Conservation (phyloP, 2,888 invertebrate genomes). For the Metacarcinus magister region DNA sequence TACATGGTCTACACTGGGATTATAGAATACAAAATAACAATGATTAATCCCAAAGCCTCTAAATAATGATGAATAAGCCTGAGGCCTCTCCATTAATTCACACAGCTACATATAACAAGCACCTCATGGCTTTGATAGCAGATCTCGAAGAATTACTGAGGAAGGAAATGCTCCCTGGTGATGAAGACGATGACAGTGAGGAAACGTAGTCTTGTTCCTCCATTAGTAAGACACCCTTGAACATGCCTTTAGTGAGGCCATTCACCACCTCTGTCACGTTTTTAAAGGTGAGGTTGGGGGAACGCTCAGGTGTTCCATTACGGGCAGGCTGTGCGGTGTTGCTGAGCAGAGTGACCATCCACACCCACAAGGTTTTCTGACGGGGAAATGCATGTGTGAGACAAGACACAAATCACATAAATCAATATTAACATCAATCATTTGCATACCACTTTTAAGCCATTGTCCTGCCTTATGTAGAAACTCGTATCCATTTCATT, state of each 20-base stretch:
- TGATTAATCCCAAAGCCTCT: neutral
- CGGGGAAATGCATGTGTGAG: neutral
- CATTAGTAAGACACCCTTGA: conserved; percentile 15
- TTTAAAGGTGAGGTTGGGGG: neutral
- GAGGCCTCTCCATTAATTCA: neutral
- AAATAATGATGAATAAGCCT: neutral
- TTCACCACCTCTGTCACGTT: neutral
- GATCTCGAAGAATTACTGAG: neutral
- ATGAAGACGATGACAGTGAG: neutral
- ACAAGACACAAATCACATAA: neutral
- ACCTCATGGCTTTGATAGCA: neutral
- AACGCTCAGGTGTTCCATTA: neutral
- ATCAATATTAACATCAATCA: neutral
- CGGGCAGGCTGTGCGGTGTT: neutral
- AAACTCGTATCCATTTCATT: neutral
- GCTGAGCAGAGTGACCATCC: neutral
- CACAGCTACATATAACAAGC: neutral
- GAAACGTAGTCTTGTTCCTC: neutral
- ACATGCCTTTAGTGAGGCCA: neutral
- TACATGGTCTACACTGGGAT: neutral
- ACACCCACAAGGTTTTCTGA: conserved; percentile 19
- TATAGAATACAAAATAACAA: neutral
- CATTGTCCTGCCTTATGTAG: neutral
- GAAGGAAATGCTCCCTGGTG: neutral
- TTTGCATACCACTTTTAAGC: neutral